Evolutionary conservation across 2,797 vertebrate genomes (phyloP).

Genomic region (Hirundo rustica): DNA sequence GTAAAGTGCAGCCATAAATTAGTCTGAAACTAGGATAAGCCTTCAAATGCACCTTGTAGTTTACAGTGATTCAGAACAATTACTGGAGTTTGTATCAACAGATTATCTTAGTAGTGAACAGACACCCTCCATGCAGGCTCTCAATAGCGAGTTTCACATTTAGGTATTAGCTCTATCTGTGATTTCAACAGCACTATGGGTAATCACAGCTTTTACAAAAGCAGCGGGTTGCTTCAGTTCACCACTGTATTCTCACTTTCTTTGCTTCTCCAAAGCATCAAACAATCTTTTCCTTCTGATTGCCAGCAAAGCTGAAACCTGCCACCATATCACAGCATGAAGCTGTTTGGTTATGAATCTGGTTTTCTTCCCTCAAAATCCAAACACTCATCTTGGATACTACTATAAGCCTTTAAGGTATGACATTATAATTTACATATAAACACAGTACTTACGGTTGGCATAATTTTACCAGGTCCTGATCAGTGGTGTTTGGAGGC

Average conservation of each 20-base stretch:
- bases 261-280: not conserved
- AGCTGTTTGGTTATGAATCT: not conserved
- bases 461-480: constrained; percentile 98
- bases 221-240: not conserved
- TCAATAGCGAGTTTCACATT: not conserved
- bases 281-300: not conserved
- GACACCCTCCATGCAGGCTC: not conserved
- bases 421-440: not conserved
- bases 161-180: not conserved
- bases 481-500: constrained; percentile 94
- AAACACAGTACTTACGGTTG: constrained; percentile 89
- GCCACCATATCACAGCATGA: accelerated
- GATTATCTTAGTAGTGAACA: not conserved
- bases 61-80: not conserved
- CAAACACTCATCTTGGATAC: not conserved
- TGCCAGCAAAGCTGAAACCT: not conserved
- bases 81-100: not conserved
- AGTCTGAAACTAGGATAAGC: not conserved
- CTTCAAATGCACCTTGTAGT: not conserved
- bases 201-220: not conserved
- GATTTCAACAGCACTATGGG: not conserved
- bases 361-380: not conserved
- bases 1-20: not conserved
- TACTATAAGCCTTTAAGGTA: not conserved
- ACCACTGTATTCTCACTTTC: not conserved